Conservation (phyloP, 2,888 invertebrate species). For the Volucella inflata region DNA sequence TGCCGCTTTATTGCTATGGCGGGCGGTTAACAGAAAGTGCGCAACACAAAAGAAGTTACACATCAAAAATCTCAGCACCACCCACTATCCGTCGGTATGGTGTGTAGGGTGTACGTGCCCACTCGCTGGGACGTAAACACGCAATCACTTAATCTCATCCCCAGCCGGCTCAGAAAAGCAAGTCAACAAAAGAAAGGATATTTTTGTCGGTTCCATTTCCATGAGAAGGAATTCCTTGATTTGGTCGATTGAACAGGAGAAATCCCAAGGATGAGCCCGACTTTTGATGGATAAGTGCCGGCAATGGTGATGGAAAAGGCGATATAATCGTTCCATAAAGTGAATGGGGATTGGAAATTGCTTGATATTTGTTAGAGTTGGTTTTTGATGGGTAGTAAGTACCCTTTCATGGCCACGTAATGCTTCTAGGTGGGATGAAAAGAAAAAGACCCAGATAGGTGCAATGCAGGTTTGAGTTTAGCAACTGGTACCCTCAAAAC, state of each 20-base stretch:
- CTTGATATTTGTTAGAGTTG: too few species aligned
- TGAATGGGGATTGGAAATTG: too few species aligned
- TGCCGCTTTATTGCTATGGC: too few species aligned
- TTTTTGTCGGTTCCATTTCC: neutral
- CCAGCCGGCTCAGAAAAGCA: neutral
- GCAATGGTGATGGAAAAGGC: neutral
- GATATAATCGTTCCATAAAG: too few species aligned
- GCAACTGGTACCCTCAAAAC: neutral
- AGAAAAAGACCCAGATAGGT: neutral
- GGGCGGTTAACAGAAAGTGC: too few species aligned
- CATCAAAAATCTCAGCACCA: conserved; percentile 23
- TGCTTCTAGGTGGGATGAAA: too few species aligned
- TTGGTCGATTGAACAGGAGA: conserved; percentile 28
- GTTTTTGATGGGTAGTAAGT: too few species aligned
- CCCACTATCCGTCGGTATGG: neutral
- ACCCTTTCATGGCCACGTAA: too few species aligned
- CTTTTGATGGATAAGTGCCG: conserved; percentile 32
- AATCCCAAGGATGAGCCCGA: conserved; percentile 17
- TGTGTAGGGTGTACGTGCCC: neutral
- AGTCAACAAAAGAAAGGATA: conserved; percentile 2
- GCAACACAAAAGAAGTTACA: neutral
- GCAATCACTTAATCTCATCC: conserved; percentile 18
- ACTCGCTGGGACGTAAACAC: neutral
- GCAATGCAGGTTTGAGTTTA: conserved; percentile 8
- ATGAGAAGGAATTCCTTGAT: conserved; percentile 25